Evolutionary conservation across 2,113 vertebrate genomes (phyloP), one percentile per base, ranked within the genome.

Genomic region (Aleadryas rufinucha): DNA sequence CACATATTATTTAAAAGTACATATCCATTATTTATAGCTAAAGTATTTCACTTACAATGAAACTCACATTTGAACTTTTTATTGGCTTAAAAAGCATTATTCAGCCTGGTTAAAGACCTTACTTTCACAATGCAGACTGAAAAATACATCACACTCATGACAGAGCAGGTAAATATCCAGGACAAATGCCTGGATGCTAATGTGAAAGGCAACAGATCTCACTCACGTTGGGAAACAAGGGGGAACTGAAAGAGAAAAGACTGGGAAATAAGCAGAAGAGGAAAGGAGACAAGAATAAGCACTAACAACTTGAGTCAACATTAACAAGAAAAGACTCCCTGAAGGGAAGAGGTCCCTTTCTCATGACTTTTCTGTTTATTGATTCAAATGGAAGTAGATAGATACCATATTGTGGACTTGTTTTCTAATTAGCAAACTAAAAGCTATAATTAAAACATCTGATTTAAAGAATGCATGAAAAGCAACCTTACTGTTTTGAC

Each of bases 291-390:
- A 89, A 96, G 92, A 97, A 94, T 92, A 95, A 97, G 93, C 79
- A 84, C 87, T 89, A 94, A 93, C 90, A 96, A 95, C 93, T 83
- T 97, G 96, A 97, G 95, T 97, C 96, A 97, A 97, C 97, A 97
- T 90, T 94, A 95, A 90, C 79, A 89, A 97, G 96, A 96, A 97
- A 96, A 91, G 94, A 61, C 91, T 95, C 97, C 97, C 93, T 93
- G 94, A 89, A 96, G 97, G 80, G 94, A 97, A 97, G 95, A 96
- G 89, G 92, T 95, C 94, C 91, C 74, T 97, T 97, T 97, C 97
- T 97, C 97, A 96, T 89, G 97, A 96, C 96, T 97, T 95, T 90
- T 97, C 92, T 96, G 94, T 97, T 97, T 97, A 96, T 97, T 97
- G 96, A 96, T 93, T 97, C 84, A 96, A 91, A 92, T 92, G 75